These are phyloP conservation scores for Entomyzon cyanotis DNA, from an alignment of 2,113 vertebrate species.

Conservation along the genomic window DNA sequence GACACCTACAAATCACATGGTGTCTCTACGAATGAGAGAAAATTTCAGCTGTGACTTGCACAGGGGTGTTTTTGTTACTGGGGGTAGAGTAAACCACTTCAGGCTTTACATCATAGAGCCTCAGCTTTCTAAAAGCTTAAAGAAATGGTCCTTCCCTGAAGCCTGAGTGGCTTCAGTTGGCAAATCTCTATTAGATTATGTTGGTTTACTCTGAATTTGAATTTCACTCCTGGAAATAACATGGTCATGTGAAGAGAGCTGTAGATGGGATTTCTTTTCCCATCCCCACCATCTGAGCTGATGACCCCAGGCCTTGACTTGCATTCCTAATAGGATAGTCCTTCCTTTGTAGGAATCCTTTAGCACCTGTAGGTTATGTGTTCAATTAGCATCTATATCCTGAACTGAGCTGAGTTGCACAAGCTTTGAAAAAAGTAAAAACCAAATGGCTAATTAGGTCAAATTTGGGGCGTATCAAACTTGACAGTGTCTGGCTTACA, in stretches of 20 bases:
- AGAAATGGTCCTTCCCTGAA: neutral
- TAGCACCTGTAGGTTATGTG: conserved; percentile 51
- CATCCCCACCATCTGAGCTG: fast-evolving
- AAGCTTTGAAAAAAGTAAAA: conserved; percentile 57
- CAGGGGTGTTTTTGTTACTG: neutral
- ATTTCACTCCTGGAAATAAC: conserved; percentile 10
- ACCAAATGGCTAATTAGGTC: conserved; percentile 68
- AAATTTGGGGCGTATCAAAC: conserved; percentile 58
- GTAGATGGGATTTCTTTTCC: neutral
- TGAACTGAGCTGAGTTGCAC: neutral
- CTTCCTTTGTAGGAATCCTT: conserved; percentile 15
- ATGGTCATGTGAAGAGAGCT: neutral
- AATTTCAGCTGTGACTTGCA: neutral
- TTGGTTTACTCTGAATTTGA: conserved; percentile 18
- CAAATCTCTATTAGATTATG: neutral
- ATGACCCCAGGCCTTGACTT: conserved; percentile 41
- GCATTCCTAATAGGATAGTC: conserved; percentile 48
- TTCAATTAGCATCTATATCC: conserved; percentile 63
- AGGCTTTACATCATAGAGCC: neutral
- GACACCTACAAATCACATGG: neutral
- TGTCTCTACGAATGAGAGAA: fast-evolving
- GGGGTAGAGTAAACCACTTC: neutral
- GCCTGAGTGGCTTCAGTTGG: fast-evolving
- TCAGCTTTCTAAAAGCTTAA: neutral
- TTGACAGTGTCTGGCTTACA: conserved; percentile 57